Base-by-base conservation (phyloP, 2,113 vertebrate genomes). In the Alosa alosa region DNA sequence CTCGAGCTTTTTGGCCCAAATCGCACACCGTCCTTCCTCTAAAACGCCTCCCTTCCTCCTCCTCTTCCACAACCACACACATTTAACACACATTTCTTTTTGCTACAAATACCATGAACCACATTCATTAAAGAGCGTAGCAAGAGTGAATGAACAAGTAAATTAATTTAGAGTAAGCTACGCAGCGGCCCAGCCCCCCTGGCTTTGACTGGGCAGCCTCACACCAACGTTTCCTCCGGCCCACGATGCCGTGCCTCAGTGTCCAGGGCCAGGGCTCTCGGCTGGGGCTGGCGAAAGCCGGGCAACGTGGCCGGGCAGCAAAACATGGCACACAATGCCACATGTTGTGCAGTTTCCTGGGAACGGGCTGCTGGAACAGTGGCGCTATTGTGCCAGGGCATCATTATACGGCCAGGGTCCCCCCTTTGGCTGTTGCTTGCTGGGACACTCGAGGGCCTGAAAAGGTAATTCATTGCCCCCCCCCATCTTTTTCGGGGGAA, bases 321-420 rank as follows among this genome's bases (percentile, higher is more conserved):
- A 95, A 96, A 92, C 92, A 91, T 87, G 89, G 90, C 83, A 90
- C 91, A 95, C 95, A 96, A 96, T 95, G 92, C 91, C 90, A 89
- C 93, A 91, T 94, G 94, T 94, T 95, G 94, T 95, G 94, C 49
- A 89, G 94, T 95, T 94, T 95, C 95, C 95, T 96, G 95, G 95
- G 95, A 96, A 96, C 94, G 88, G 92, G 87, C 91, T 84, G 87
- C 89, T 39, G 87, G 89, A 95, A 96, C 95, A 96, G 94, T 94
- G 90, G 90, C 68, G 86, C 91, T 94, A 94, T 96, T 96, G 94
- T 96, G 94, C 93, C 94, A 93, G 92, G 31, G 91, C 93, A 93
- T 95, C 94, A 94, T 95, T 95, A 94, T 95, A 93, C 91, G 86
- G 86, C 90, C 86, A 57, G 90, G 92, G 93, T 92, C 94, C 92